Evolutionary conservation across 2,888 invertebrate genomes (phyloP).

Genomic region (Catotricha subobsoleta): DNA sequence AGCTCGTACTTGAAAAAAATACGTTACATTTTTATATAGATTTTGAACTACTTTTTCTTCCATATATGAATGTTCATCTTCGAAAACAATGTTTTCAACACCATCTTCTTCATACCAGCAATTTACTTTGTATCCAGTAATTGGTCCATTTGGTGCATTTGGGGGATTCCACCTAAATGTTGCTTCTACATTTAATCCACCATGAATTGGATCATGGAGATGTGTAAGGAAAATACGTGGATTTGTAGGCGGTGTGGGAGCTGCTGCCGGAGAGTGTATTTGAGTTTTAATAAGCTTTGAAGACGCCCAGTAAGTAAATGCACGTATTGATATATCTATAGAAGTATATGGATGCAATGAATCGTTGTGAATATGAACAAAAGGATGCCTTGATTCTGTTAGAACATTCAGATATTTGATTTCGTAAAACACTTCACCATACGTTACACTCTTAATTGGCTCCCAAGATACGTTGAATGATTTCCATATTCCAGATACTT

Average conservation of each 20-base stretch:
- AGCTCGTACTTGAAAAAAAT: slow-evolving; percentile 49
- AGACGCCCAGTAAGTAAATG: slow-evolving; percentile 72
- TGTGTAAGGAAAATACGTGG: slow-evolving; percentile 56
- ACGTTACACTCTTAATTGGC: slow-evolving; percentile 53
- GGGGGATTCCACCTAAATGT: slow-evolving; percentile 71
- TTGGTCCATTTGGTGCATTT: slow-evolving; percentile 49
- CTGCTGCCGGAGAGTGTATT: slow-evolving; percentile 62
- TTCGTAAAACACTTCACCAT: slow-evolving; percentile 68
- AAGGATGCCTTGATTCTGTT: slow-evolving; percentile 31
- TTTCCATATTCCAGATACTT: slow-evolving; percentile 56
- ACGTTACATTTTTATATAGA: slow-evolving; percentile 9
- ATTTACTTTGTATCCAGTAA: slow-evolving; percentile 45
- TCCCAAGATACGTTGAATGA: slow-evolving; percentile 73
- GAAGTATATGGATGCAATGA: slow-evolving; percentile 48
- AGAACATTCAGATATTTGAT: slow-evolving; percentile 36
- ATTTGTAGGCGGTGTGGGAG: slow-evolving; percentile 54
- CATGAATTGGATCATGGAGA: slow-evolving; percentile 22
- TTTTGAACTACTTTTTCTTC: slow-evolving; percentile 39
- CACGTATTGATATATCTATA: slow-evolving; percentile 54
- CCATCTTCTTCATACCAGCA: slow-evolving; percentile 42
- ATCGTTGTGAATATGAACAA: slow-evolving; percentile 32
- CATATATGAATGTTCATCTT: slow-evolving; percentile 24
- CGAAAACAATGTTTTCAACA: slow-evolving; percentile 34
- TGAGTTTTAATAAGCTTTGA: slow-evolving; percentile 42
- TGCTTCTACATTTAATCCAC: slow-evolving; percentile 31